Conservation (phyloP, 30 jellyfish, hydroid and myxozoan species). For the Cassiopea xamachana region DNA sequence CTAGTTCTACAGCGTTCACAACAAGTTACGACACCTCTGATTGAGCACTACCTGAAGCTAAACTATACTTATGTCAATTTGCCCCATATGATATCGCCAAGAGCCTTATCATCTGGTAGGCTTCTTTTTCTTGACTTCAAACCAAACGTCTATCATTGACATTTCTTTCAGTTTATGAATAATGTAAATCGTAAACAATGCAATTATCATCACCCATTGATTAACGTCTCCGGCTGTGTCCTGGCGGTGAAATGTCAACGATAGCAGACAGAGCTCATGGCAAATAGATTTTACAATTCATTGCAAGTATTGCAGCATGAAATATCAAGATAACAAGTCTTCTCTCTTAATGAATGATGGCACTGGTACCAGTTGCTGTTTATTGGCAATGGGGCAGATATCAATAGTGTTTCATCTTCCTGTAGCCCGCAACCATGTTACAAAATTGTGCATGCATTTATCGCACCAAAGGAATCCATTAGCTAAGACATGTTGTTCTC, state of each 20-base stretch:
- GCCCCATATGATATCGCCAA: background rate
- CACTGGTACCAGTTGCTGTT: background rate
- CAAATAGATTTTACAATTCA: background rate
- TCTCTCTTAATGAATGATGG: background rate
- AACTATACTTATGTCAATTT: no score
- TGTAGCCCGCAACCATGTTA: no score
- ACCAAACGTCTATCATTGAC: background rate
- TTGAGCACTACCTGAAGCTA: no score
- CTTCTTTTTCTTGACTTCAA: background rate
- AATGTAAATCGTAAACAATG: background rate
- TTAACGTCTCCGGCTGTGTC: background rate
- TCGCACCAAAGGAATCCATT: background rate
- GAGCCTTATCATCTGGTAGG: background rate
- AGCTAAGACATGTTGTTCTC: no score
- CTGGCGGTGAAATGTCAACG: background rate
- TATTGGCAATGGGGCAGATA: background rate
- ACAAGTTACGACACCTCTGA: no score
- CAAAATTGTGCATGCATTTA: background rate
- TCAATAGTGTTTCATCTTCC: background rate
- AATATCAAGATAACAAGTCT: background rate
- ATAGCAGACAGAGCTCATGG: no score
- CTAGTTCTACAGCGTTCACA: no score
- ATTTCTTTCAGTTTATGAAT: background rate
- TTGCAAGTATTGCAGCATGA: background rate
- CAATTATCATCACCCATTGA: background rate